These are phyloP conservation scores for Arothron firmamentum DNA, from an alignment of 2,113 vertebrate genomes.

Conservation along the genomic window DNA sequence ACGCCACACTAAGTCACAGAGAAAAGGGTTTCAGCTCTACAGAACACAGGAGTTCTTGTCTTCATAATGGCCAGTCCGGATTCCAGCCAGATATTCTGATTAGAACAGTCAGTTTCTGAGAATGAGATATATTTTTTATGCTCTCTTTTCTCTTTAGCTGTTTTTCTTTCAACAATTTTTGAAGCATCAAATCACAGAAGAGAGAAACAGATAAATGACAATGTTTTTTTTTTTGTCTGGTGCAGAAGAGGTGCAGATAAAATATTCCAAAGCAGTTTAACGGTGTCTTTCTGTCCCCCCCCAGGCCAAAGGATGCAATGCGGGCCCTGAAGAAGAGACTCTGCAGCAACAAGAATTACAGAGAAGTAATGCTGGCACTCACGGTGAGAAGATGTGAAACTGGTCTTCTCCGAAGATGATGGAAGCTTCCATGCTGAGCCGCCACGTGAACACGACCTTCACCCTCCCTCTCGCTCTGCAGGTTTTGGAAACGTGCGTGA, in stretches of 20 bases:
- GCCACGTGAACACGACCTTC: not conserved
- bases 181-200: slow-evolving; percentile 4
- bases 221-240: slow-evolving; percentile 27
- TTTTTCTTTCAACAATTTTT: too few relatives aligned
- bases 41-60: slow-evolving; percentile 40
- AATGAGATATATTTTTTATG: not conserved
- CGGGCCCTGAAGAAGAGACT: slow-evolving; percentile 93
- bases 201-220: slow-evolving; percentile 43
- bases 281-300: slow-evolving; percentile 22
- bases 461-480: slow-evolving; percentile 38
- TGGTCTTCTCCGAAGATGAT: not conserved
- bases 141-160: slow-evolving; percentile 2
- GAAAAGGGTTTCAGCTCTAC: slow-evolving; percentile 17
- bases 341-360: slow-evolving; percentile 92
- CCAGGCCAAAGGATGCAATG: slow-evolving; percentile 95
- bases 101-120: not conserved
- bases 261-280: slow-evolving; percentile 29
- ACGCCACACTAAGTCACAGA: slow-evolving; percentile 13
- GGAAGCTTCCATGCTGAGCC: slow-evolving; percentile 15
- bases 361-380: slow-evolving; percentile 95
- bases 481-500: slow-evolving; percentile 97
- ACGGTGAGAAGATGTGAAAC: slow-evolving; percentile 78
- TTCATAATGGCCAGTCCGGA: slow-evolving; percentile 11
- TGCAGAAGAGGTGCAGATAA: not conserved
- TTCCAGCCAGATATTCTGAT: not conserved